A percentile compares a stretch with the other conserved stretches of the same genome.
Conservation (phyloP, 2,113 vertebrate genomes). For the Colius striatus region DNA sequence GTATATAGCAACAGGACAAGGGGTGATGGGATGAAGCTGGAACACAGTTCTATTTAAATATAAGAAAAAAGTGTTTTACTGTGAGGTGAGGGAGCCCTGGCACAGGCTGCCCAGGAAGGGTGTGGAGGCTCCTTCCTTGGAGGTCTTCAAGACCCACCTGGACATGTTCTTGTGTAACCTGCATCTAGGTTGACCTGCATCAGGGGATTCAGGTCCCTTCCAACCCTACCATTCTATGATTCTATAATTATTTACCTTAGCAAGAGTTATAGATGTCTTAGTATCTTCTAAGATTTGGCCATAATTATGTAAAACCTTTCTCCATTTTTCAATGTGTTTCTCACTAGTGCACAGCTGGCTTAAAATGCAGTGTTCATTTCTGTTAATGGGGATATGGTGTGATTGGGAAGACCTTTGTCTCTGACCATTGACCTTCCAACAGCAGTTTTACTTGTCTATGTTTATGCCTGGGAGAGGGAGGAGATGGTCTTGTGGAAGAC, state of each 20-base stretch:
- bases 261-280: background rate
- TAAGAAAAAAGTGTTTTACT: no score
- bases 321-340: background rate
- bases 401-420: background rate
- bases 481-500: background rate
- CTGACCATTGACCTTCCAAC: background rate
- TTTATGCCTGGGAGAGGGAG: background rate
- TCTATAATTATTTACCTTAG: background rate
- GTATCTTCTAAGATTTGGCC: background rate
- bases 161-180: no score
- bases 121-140: no score
- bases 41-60: no score
- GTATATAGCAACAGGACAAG: no score
- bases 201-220: no score
- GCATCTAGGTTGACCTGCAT: no score
- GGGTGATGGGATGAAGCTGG: no score
- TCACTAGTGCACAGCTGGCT: background rate
- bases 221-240: no score
- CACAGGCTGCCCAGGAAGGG: no score
- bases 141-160: no score
- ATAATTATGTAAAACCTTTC: background rate
- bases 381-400: background rate
- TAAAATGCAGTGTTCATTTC: background rate
- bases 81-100: no score
- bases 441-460: background rate